phyloP scores from a whole-genome alignment of 2,113 vertebrate genomes.

The Hirundichthys speculiger region DNA sequence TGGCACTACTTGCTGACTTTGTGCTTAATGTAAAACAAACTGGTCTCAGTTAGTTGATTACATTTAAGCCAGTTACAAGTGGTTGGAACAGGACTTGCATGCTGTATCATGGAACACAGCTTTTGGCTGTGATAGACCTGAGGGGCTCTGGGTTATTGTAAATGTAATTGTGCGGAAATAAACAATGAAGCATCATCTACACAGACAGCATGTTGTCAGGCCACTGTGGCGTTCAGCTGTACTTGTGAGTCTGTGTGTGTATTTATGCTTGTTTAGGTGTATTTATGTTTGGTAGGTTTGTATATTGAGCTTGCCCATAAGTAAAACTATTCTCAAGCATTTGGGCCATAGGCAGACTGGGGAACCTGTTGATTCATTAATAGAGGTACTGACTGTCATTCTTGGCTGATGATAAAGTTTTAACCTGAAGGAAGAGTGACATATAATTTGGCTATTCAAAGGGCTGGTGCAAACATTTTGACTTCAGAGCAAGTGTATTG shows the following conservation, averaged over 20 bases:
- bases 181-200: slow-evolving; percentile 59
- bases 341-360: slow-evolving; percentile 1
- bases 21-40: slow-evolving; percentile 52
- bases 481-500: slow-evolving; percentile 19
- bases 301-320: slow-evolving; percentile 9
- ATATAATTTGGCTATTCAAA: slow-evolving; percentile 44
- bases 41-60: slow-evolving; percentile 59
- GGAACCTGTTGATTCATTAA: slow-evolving; percentile 28
- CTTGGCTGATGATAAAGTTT: slow-evolving; percentile 29
- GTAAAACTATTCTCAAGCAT: slow-evolving; percentile 19
- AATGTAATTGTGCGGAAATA: slow-evolving; percentile 78
- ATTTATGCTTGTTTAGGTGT: slow-evolving; percentile 14
- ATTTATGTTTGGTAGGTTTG: neutral
- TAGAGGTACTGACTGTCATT: slow-evolving; percentile 24
- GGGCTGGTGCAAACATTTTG: slow-evolving; percentile 48
- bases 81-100: slow-evolving; percentile 51
- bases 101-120: slow-evolving; percentile 55
- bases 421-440: slow-evolving; percentile 42
- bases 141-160: slow-evolving; percentile 68
- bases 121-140: slow-evolving; percentile 55
- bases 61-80: slow-evolving; percentile 56
- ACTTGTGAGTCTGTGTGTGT: slow-evolving; percentile 16
- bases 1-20: slow-evolving; percentile 31
- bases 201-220: slow-evolving; percentile 47
- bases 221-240: slow-evolving; percentile 19